These are phyloP conservation scores for Typhlomys cinereus DNA, from an alignment of 2,113 vertebrate genomes.

Conservation along the genomic window DNA sequence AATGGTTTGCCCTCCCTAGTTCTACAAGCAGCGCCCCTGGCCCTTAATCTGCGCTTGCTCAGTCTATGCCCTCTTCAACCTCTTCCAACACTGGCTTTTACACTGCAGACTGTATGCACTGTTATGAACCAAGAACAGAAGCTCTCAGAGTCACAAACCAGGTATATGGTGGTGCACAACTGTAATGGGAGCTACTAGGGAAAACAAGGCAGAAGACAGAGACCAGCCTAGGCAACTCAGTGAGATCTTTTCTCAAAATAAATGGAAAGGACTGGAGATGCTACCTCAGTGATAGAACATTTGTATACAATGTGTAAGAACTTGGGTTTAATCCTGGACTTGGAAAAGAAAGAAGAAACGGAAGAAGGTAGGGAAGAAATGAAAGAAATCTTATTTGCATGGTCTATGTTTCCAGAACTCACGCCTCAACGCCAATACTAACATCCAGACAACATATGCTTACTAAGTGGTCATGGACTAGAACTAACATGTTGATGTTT, in stretches of 20 bases:
- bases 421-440: background rate
- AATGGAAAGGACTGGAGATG: background rate
- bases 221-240: background rate
- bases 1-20: background rate
- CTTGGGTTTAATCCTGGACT: background rate
- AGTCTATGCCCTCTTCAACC: background rate
- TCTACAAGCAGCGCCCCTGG: background rate
- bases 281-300: background rate
- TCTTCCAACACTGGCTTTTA: background rate
- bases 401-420: background rate
- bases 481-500: background rate
- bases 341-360: background rate
- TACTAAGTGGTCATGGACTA: background rate
- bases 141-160: slow-evolving; percentile 3
- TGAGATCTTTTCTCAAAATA: background rate
- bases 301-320: background rate
- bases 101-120: background rate
- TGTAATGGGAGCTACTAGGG: background rate
- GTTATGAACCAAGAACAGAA: background rate
- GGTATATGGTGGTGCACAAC: background rate
- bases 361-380: background rate
- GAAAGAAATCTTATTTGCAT: background rate
- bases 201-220: background rate
- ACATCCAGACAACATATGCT: background rate
- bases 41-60: background rate